phyloP scores from a whole-genome alignment of 2,797 vertebrate genomes.

The Anguilla obscura region DNA sequence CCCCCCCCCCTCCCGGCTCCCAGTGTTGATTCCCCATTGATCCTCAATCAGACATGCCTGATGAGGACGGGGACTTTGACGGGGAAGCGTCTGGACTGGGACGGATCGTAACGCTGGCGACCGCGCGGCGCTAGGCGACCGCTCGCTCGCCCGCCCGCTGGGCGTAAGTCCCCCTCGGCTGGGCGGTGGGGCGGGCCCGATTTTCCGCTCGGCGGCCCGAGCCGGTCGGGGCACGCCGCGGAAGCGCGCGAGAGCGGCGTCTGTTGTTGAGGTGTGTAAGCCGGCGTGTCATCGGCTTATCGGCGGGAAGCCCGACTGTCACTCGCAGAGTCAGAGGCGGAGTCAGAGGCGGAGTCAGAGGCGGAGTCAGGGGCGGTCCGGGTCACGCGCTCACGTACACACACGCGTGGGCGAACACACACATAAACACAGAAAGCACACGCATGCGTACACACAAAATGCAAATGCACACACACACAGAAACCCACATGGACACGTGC shows the following conservation, averaged over 20 bases:
- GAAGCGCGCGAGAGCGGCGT: neutral
- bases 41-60: slow-evolving; percentile 44
- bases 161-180: neutral
- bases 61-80: slow-evolving; percentile 42
- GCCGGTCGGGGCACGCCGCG: neutral
- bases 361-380: neutral
- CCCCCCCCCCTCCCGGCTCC: neutral
- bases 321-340: neutral
- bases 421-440: too few species aligned
- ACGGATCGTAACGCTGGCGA: slow-evolving; percentile 33
- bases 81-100: neutral
- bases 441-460: too few species aligned
- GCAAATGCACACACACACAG: too few species aligned
- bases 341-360: neutral
- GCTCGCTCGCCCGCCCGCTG: neutral
- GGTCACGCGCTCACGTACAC: neutral
- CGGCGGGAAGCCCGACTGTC: neutral
- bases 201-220: neutral
- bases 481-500: too few species aligned
- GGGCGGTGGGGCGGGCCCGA: neutral
- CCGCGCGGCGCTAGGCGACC: neutral
- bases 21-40: slow-evolving; percentile 45
- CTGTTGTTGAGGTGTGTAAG: neutral
- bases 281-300: neutral
- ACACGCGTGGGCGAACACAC: neutral